These are phyloP conservation scores for Meandrina meandrites DNA, from an alignment of 92 coral and sea anemone species.

Conservation along the genomic window DNA sequence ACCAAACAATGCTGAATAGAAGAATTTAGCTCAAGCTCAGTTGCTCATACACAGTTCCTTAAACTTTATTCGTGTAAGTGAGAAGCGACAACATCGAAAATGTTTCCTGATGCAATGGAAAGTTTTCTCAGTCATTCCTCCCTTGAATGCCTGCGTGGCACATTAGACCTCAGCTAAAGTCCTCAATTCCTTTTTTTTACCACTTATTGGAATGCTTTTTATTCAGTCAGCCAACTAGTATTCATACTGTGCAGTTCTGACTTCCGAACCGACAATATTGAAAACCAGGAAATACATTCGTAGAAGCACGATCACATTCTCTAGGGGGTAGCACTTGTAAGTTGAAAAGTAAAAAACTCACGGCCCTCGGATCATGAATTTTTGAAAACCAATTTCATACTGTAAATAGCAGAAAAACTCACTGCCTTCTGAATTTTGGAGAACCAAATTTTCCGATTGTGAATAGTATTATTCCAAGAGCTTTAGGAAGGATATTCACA, in stretches of 20 bases:
- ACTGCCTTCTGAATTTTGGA: not conserved
- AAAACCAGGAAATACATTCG: not conserved
- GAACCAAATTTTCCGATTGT: not conserved
- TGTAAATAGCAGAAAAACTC: too few relatives aligned
- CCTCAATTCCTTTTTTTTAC: not conserved
- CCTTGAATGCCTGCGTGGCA: not conserved
- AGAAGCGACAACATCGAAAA: too few relatives aligned
- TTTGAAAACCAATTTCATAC: too few relatives aligned
- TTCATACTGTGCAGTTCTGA: not conserved
- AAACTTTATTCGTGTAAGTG: not conserved
- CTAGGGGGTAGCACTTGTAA: not conserved
- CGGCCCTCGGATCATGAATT: not conserved
- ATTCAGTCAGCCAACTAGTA: not conserved
- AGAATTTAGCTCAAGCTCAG: not conserved
- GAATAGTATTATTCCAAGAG: not conserved
- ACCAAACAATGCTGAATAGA: not conserved
- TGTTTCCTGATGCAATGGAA: not conserved
- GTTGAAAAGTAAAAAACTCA: not conserved
- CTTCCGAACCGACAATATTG: not conserved
- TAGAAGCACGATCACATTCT: not conserved
- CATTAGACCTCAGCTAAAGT: too few relatives aligned
- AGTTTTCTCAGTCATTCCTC: not conserved
- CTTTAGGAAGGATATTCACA: too few relatives aligned
- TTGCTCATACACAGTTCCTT: not conserved
- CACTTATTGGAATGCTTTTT: not conserved